Evolutionary conservation across 2,797 vertebrate species (phyloP), one percentile per base, ranked within the genome.

Genomic region (Catharus ustulatus): DNA sequence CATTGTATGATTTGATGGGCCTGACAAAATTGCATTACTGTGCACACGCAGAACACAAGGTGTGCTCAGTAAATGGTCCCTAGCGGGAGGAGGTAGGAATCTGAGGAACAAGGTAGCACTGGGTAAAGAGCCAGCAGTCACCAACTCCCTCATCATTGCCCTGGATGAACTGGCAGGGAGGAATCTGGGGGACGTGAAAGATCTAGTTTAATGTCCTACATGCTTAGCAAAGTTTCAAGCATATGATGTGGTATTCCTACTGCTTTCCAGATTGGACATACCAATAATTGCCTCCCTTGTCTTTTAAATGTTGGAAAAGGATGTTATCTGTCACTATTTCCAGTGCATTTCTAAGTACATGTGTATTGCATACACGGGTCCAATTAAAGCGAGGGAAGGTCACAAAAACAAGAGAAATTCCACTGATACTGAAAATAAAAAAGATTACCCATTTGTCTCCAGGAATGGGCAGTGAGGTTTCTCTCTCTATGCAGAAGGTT

Each of bases 21-120:
- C 77, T 84, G 61, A 86, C 12, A 66, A 46, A 84, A 74, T 0
- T 13, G 55, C 1, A 0, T 46, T 36, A 12, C 11, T 0, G 0
- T 34, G 73, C 43, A 18, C 27, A 27, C 4, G 40, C 4, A 63
- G 54, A 42, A 10, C 45, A 48, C 6, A 26, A 66, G 43, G 9
- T 5, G 4, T 48, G 42, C 66, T 63, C 54, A 51, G 29, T 12
- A 21, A 59, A 58, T 9, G 24, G 36, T 22, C 23, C 63, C n/a
- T 15, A 11, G n/a, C 0, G 62, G 49, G 38, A 61, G 38, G 71
- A 74, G 54, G 62, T 1, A 18, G 58, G 51, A 75, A 34, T 30
- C 7, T 0, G 42, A 57, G 46, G 49, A 74, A 49, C 30, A n/a
- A 40, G 20, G 22, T 15, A 43, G 62, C 15, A 6, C 29, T 30